A percentile compares a stretch with the other conserved stretches of the same genome.
Evolutionary conservation across 2,888 invertebrate species (phyloP).

Genomic region (Harpagoxenus sublaevis): DNA sequence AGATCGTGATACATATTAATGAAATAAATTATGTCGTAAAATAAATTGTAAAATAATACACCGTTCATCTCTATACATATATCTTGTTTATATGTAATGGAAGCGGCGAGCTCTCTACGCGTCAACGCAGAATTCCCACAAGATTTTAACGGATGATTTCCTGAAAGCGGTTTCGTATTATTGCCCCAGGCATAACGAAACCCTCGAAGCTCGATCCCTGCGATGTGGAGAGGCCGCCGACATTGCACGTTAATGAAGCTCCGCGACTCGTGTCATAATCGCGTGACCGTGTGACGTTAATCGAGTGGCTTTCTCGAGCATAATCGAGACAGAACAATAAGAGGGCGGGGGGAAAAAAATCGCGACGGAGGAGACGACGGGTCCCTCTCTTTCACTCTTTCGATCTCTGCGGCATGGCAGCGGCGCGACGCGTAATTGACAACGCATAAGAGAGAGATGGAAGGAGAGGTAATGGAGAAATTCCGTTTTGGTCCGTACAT

Average conservation of each 20-base stretch:
- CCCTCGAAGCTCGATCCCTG: constrained; percentile 37
- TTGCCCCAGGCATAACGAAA: constrained; percentile 1
- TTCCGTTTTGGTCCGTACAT: constrained; percentile 71
- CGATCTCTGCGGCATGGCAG: constrained; percentile 49
- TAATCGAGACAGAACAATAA: constrained; percentile 48
- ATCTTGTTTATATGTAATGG: neutral
- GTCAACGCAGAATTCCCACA: neutral
- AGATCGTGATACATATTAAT: neutral
- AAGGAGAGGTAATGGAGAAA: constrained; percentile 79
- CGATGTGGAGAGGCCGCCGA: constrained; percentile 40
- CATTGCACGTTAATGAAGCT: constrained; percentile 43
- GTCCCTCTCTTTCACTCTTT: neutral
- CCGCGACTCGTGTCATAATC: constrained; percentile 32
- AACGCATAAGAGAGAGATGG: constrained; percentile 63
- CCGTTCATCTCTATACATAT: neutral
- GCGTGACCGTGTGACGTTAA: constrained; percentile 45
- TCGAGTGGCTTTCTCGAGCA: constrained; percentile 56
- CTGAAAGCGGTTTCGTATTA: constrained; percentile 37
- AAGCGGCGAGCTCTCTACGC: neutral
- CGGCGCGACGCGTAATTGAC: constrained; percentile 78
- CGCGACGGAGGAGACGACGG: constrained; percentile 35
- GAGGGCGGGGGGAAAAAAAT: constrained; percentile 16
- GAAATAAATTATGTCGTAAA: neutral
- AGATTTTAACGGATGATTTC: constrained; percentile 28
- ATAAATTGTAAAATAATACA: neutral